Evolutionary conservation across 2,113 vertebrate genomes (phyloP).

Genomic region (Tachycineta bicolor): DNA sequence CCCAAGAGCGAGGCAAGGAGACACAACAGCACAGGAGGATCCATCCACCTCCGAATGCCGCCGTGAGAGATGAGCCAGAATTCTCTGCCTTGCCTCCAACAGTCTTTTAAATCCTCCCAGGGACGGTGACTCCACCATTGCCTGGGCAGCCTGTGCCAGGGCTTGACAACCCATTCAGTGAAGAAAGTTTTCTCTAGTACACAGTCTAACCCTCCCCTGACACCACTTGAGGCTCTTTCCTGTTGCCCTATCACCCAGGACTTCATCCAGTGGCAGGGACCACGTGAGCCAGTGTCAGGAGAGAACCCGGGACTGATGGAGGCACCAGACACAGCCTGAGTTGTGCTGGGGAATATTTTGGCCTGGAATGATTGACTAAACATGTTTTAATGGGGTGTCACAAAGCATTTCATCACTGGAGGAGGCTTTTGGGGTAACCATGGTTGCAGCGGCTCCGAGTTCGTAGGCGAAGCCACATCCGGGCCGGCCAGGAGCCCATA

Average conservation of each 20-base stretch:
- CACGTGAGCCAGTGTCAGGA: accelerated
- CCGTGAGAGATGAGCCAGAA: background rate
- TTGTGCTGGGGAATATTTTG: background rate
- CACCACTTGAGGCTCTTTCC: background rate
- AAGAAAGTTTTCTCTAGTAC: background rate
- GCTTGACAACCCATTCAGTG: background rate
- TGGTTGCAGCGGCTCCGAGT: accelerated
- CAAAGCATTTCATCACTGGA: background rate
- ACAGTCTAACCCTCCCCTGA: background rate
- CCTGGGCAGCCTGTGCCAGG: background rate
- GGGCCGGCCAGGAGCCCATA: background rate
- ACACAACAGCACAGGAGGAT: background rate
- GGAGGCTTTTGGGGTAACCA: background rate
- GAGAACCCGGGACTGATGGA: background rate
- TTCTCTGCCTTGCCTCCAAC: background rate
- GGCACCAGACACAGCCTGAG: background rate
- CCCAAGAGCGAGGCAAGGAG: background rate
- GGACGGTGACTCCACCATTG: background rate
- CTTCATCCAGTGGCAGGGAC: background rate
- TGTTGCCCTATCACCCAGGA: background rate
- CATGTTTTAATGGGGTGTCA: background rate
- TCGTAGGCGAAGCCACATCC: accelerated
- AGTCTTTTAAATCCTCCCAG: background rate
- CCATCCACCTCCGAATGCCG: background rate
- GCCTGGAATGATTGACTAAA: background rate